Conservation (phyloP, 2,888 invertebrate genomes). For the Drosophila incognita region DNA sequence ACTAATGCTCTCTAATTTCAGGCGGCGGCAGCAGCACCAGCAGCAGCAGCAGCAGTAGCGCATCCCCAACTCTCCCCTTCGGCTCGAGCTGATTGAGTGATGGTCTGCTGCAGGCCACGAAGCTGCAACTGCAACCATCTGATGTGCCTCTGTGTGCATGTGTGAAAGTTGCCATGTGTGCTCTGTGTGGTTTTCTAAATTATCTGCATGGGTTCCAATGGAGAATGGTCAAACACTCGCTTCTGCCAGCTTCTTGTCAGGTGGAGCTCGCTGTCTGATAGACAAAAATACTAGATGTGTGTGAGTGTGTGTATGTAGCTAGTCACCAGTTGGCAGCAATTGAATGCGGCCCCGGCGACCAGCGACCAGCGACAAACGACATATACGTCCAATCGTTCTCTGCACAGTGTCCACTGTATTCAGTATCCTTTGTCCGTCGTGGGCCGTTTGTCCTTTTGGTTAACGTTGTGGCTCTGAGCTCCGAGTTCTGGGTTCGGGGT, state of each 20-base stretch:
- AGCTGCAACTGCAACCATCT: slow-evolving; percentile 14
- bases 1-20: slow-evolving; percentile 61
- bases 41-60: neutral
- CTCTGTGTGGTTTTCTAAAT: slow-evolving; percentile 59
- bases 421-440: slow-evolving; percentile 23
- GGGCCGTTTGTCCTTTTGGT: slow-evolving; percentile 41
- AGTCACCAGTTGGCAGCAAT: slow-evolving; percentile 54
- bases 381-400: slow-evolving; percentile 28
- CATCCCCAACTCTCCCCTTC: neutral
- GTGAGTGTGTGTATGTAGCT: slow-evolving; percentile 1
- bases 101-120: slow-evolving; percentile 34
- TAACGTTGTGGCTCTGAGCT: slow-evolving; percentile 9
- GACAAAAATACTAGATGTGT: slow-evolving; percentile 3
- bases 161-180: slow-evolving; percentile 20
- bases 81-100: slow-evolving; percentile 41
- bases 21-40: slow-evolving; percentile 9
- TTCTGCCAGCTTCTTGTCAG: slow-evolving; percentile 22
- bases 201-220: slow-evolving; percentile 51
- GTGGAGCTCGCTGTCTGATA: slow-evolving; percentile 21
- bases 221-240: slow-evolving; percentile 49
- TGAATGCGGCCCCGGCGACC: slow-evolving; percentile 51
- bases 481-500: neutral
- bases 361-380: slow-evolving; percentile 46
- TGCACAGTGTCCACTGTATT: slow-evolving; percentile 21
- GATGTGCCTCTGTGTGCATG: slow-evolving; percentile 13